These are phyloP conservation scores for Typhlichthys subterraneus DNA, from an alignment of 2,797 vertebrate genomes.

Conservation along the genomic window DNA sequence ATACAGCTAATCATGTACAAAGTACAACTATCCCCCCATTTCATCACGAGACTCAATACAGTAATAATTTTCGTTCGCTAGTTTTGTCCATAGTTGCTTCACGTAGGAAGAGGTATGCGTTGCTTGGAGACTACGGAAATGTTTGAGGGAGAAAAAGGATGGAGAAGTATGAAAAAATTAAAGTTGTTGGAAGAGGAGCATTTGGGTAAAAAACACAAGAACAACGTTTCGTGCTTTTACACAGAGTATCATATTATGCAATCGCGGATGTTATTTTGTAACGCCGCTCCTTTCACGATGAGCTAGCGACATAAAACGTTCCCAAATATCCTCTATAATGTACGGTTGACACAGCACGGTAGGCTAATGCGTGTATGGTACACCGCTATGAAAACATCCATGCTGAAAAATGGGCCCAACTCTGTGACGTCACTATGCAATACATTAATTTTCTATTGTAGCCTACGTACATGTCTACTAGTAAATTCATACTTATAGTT, in stretches of 20 bases:
- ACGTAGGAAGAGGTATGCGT: slow-evolving; percentile 70
- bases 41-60: background rate
- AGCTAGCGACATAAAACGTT: background rate
- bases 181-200: slow-evolving; percentile 95
- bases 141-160: slow-evolving; percentile 69
- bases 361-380: slow-evolving; percentile 18
- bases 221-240: background rate
- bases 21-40: too few species aligned
- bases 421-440: too few species aligned
- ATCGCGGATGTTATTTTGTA: background rate
- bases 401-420: too few species aligned
- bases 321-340: background rate
- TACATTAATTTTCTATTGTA: too few species aligned
- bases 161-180: slow-evolving; percentile 99
- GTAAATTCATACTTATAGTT: too few species aligned
- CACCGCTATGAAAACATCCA: background rate
- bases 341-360: background rate
- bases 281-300: background rate
- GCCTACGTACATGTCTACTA: too few species aligned
- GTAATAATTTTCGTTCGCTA: background rate
- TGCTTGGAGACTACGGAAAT: slow-evolving; percentile 72
- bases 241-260: background rate
- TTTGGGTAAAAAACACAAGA: slow-evolving; percentile 86
- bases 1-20: too few species aligned
- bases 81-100: slow-evolving; percentile 60